Base-by-base conservation (phyloP, 2,113 vertebrate genomes). In the Serilophus lunatus region DNA sequence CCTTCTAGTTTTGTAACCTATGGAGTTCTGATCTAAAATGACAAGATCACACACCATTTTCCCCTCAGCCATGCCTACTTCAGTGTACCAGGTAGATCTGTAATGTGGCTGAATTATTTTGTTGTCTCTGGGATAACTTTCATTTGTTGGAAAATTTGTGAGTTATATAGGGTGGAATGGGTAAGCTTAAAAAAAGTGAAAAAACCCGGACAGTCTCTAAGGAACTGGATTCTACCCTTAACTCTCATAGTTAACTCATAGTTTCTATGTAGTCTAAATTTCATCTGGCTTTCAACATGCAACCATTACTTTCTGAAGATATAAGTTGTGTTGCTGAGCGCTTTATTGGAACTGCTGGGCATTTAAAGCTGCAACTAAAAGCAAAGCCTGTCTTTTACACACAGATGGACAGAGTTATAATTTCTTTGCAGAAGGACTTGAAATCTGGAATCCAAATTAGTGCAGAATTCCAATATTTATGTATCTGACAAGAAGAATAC, bases 1-100 rank as follows among this genome's bases (percentile, higher is more conserved):
- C 44, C 44, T 92, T 78, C 47, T 70, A 70, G 47, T 93, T 93
- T 70, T 83, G 56, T 86, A 92, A 66, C 35, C 60, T 83, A 75
- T 81, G 60, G 86, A 94, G 47, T 66, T 90, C 68, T 95, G 86
- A 96, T 95, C 29, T 68, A 81, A 95, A 86, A 77, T 6, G 88
- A 96, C 92, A 29, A 18, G 56, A 81, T 66, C 26, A 1, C 78
- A 80, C 75, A 80, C 59, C 56, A 66, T 91, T 95, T 93, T 44
- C 80, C 90, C 64, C 71, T 82, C 64, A 93, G 90, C 75, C 24
- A 78, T 93, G 82, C 72, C 47, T 88, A 70, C 51, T 86, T 47
- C 64, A 40, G 36, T 51, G 40, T 50, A 90, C 85, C 92, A 91
- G 93, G 88, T 97, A 93, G 75, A 65, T 72, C 35, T 71, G 75